phyloP scores from a whole-genome alignment of 2,888 invertebrate genomes.

The Erynnis tages region DNA sequence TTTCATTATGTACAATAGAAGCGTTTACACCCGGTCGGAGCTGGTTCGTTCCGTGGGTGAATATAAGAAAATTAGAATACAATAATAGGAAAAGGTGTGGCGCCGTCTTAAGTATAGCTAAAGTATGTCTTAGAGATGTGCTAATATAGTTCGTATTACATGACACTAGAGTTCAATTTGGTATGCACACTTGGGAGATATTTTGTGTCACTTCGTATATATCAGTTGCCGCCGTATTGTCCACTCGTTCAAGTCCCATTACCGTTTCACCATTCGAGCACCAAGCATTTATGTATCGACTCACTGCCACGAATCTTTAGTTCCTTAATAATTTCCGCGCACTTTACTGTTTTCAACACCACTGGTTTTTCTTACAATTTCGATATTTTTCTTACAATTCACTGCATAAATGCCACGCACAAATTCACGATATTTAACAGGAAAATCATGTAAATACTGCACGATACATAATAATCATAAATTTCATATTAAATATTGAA shows the following conservation, averaged over 20 bases:
- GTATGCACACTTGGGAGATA: not conserved
- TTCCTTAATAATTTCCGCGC: constrained; percentile 4
- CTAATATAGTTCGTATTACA: constrained; percentile 8
- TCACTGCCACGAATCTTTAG: not conserved
- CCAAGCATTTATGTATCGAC: constrained; percentile 15
- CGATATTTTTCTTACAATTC: too few species aligned
- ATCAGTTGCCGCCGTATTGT: not conserved
- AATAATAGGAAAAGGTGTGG: constrained; percentile 38
- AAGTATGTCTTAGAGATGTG: not conserved
- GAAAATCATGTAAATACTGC: too few species aligned
- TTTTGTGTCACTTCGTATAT: not conserved
- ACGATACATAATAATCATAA: not conserved
- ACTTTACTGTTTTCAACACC: not conserved
- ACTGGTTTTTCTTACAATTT: too few species aligned
- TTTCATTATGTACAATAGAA: constrained; percentile 47
- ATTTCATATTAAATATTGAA: not conserved
- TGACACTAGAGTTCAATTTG: not conserved
- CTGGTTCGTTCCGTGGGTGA: constrained; percentile 30
- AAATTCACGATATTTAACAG: not conserved
- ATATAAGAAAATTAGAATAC: constrained; percentile 13
- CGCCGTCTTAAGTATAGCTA: constrained; percentile 23
- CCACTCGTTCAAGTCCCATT: constrained; percentile 22
- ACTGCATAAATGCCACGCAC: constrained; percentile 7
- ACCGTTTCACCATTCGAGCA: constrained; percentile 16
- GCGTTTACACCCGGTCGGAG: constrained; percentile 41